Percentiles rank a stretch among this genome's conserved stretches.
phyloP scores from a whole-genome alignment of 2,113 vertebrate species.

The Nycticorax nycticorax region DNA sequence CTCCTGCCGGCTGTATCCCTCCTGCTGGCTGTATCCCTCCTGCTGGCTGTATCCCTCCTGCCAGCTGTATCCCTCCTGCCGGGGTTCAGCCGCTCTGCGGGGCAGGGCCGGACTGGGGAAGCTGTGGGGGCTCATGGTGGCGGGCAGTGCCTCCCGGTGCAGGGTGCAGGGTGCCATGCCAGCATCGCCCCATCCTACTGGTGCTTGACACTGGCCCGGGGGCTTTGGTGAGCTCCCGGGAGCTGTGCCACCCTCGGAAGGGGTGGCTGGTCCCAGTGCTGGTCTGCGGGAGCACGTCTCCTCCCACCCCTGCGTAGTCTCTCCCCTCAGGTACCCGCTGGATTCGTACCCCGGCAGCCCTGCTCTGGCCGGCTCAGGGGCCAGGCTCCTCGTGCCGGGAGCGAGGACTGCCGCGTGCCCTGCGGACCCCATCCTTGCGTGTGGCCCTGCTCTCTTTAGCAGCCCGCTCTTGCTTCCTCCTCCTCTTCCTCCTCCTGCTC shows the following conservation, averaged over 20 bases:
- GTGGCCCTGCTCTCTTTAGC: background rate
- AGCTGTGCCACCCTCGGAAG: rapidly evolving
- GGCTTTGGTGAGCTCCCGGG: background rate
- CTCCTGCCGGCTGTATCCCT: background rate
- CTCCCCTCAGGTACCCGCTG: background rate
- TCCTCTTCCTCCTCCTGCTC: background rate
- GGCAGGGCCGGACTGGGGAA: background rate
- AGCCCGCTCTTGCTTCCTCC: background rate
- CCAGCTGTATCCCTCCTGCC: background rate
- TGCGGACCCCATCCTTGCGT: rapidly evolving
- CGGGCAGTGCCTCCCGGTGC: background rate
- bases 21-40: background rate
- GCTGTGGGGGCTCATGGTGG: background rate
- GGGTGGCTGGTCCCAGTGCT: rapidly evolving
- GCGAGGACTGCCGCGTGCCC: rapidly evolving
- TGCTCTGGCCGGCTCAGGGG: background rate
- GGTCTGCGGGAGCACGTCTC: background rate
- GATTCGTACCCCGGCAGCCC: no score
- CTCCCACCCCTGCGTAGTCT: rapidly evolving
- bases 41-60: background rate
- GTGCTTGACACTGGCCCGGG: background rate
- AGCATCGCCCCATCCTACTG: background rate
- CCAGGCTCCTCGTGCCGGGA: background rate
- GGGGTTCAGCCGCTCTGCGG: background rate
- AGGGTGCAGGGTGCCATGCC: rapidly evolving